Evolutionary conservation across 2,797 vertebrate genomes (phyloP), one percentile per base, ranked within the genome.

Genomic region (Gobionotothen gibberifrons): DNA sequence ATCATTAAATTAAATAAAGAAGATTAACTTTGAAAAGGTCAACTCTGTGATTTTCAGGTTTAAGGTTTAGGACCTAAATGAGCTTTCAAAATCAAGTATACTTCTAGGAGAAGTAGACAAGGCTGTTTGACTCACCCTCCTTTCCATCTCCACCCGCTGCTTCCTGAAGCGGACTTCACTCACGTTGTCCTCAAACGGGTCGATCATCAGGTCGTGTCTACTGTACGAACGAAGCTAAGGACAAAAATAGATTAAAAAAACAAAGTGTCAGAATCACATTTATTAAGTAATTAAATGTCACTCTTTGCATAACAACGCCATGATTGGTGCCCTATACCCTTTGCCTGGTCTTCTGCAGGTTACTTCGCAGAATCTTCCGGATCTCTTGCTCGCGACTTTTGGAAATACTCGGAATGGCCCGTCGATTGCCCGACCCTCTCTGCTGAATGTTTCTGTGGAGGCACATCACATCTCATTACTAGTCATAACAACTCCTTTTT

Each of bases 351-450:
- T 96, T 96, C 93, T 99, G 96, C 79, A 98, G 93, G 89, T 98
- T 98, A 52, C 78, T 93, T 65, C 96, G 91, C 26, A 99, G 93
- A 67, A 97, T 94, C 72, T 96, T 97, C 14, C 96, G 89, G 74
- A 99, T 98, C 89, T 98, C 97, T 39, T 96, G 94, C 88, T 99
- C 96, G 10, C 96, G 96, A 49, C 95, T 95, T 78, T 96, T 97
- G 10, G 97, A 97, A 75, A 98, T 93, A 22, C 93, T 94, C 0
- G 96, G 96, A 17, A 96, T 91, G 7, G 93, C 90, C 0, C 93
- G 92, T 0, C 89, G 91, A 3, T 16, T 84, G 51, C 81, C 9
- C 0, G 84, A 58, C 6, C 76, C 70, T 13, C 87, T 96, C 4
- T 93, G 86, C 65, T 96, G 93, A 81, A 96, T 93, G 82, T 96